Base-by-base conservation (phyloP, 2,113 vertebrate species). In the Alces alces region DNA sequence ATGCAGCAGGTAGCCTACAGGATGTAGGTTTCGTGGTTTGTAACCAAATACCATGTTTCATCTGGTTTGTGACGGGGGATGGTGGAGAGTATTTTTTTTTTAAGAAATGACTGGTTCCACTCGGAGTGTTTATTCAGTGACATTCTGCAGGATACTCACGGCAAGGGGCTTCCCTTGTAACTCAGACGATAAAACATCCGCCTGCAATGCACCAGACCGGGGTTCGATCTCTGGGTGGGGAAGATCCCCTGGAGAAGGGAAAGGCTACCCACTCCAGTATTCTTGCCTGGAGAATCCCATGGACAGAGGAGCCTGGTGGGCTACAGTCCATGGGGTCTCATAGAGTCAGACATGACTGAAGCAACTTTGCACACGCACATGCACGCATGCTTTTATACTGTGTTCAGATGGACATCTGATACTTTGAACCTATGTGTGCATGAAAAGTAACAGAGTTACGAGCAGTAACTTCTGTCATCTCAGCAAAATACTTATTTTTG, bases 101-200 rank as follows among this genome's bases (percentile, higher is more conserved):
- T 64, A 96, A 5, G 28, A 60, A 23, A n/a, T 25, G 28, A 36
- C 39, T 1, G 27, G 66, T 1, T 86, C 93, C 13, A 93, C 45
- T 0, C 27, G 12, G 45, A 58, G 25, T 3, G 30, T 60, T 80
- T 83, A 27, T 52, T 12, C 0, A 27, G 39, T 36, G 30, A 94
- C 96, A 84, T 92, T 47, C 52, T 19, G 28, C 33, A 50, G n/a
- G n/a, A 23, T 23, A 6, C 19, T 70, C 64, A 70, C 0, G 0
- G n/a, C 17, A 36, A 70, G n/a, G n/a, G 64, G n/a, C 19, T 36
- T 36, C 19, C 4, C 64, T 70, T 23, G 64, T 70, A 36, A 10
- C n/a, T 12, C n/a, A 36, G 5, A 36, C 0, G 0, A 70, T 36
- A 36, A 36, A 23, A 23, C 19, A 1, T 70, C n/a, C 2, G 0